Base-by-base conservation (phyloP, 1,140 invertebrate genomes). In the Drosophila ercepeae region DNA sequence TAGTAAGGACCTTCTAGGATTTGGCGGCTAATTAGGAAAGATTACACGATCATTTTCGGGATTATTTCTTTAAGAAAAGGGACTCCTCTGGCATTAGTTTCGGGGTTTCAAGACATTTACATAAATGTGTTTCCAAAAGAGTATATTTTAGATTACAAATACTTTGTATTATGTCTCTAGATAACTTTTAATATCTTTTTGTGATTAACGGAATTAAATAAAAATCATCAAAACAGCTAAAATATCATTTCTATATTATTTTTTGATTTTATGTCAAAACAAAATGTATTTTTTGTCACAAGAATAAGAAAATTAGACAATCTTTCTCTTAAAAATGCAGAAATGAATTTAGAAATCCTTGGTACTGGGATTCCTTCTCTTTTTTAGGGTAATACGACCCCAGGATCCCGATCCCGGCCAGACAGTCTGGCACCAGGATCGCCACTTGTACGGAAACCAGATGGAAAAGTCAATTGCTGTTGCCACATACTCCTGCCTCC, bases 401-500 rank as follows among this genome's bases (percentile, higher is more conserved):
- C 32, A 21, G 29, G 25, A 36, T 21, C 49, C 3, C 39, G 8
- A 7, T n/a, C 29, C 9, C 7, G 25, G 9, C 64, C 69, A 73
- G 69, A 72, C 69, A 72, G 57, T 32, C 69, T 73, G 69, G 68
- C 68, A 73, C 69, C 69, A 29, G 49, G 46, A 39, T 64, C 60
- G 16, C 61, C 64, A 72, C 49, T 82, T 79, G 81, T 27, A 50
- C 67, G 60, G 82, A 90, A 88, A 88, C 81, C 88, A 90, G 88
- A 90, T 90, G 88, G 82, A 65, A 81, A 70, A 76, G 45, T 60
- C 48, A 49, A 58, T 54, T 64, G 57, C 39, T 54, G 46, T 69
- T 53, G 64, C 65, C 51, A 53, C 55, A 68, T 76, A 72, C 57
- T 57, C n/a, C 13, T 14, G 34, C 3, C 21, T n/a, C 21, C n/a